Base-by-base conservation (phyloP, 1,140 invertebrate species). In the Manduca sexta region DNA sequence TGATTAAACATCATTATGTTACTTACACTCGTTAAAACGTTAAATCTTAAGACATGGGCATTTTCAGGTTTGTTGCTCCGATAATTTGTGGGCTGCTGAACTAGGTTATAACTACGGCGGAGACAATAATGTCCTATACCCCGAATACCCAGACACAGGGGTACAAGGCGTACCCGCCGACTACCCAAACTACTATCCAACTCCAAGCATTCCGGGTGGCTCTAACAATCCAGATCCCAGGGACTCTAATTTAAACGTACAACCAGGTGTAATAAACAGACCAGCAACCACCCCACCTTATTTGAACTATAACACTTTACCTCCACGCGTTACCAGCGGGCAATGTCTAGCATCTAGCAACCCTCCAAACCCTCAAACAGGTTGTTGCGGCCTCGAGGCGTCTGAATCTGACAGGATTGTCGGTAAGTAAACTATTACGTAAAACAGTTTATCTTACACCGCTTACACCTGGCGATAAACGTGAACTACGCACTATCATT, bases 361-460 rank as follows among this genome's bases (percentile, higher is more conserved):
- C 4, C 64, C 68, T 5, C 77, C 78, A 1, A 52, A 67, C 30
- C 71, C 74, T 18, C 45, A 67, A 15, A 66, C 66, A 17, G 74
- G 66, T 17, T 84, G 80, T 53, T 84, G 80, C 53, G 80, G 80
- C 3, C 50, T 53, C 11, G 74, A 80, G 37, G 63, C 60, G 43
- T 65, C 69, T 49, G 69, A 69, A 35, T 21, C 52, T 30, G 64
- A 67, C 21, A 64, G 65, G 48, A 63, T 68, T 40, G 56, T 50
- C 37, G 66, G 69, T 72, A 55, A 56, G 59, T 13, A 29, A 43
- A 8, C 21, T n/a, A n/a, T n/a, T n/a, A n/a, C n/a, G n/a, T n/a
- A n/a, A n/a, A n/a, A n/a, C n/a, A n/a, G n/a, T n/a, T n/a, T n/a
- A n/a, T 37, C 6, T 7, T 15, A 1, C n/a, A 15, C 35, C 8